Conservation (phyloP, 2,888 invertebrate genomes). For the Parelbella ahira region DNA sequence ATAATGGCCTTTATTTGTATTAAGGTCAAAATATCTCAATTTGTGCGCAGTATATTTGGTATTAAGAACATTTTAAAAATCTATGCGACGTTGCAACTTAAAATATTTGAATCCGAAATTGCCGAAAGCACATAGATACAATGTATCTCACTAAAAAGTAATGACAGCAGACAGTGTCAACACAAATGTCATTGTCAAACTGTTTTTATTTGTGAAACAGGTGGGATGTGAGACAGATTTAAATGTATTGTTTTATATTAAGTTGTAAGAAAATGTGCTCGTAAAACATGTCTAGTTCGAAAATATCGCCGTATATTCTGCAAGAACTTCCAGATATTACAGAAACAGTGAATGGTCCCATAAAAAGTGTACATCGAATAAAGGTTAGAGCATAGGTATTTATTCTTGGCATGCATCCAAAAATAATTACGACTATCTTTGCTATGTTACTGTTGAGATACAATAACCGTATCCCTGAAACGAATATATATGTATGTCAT, state of each 20-base stretch:
- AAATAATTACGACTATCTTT: conserved; percentile 26
- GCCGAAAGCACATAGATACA: too few relatives aligned
- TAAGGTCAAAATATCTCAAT: too few relatives aligned
- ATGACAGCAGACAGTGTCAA: too few relatives aligned
- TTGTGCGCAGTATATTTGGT: too few relatives aligned
- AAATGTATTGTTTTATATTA: neutral
- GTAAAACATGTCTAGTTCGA: conserved; percentile 54
- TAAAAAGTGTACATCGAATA: conserved; percentile 85
- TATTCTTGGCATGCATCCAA: conserved; percentile 48
- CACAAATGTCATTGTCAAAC: conserved; percentile 13
- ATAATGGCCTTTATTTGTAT: too few relatives aligned
- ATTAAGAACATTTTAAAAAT: too few relatives aligned
- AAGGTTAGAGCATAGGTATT: conserved; percentile 77
- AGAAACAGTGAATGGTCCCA: conserved; percentile 79
- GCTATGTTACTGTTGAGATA: too few relatives aligned
- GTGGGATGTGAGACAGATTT: conserved; percentile 1
- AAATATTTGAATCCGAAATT: too few relatives aligned
- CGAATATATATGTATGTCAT: too few relatives aligned
- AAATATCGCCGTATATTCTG: conserved; percentile 69
- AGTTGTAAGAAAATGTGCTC: conserved; percentile 29
- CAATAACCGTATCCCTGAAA: too few relatives aligned
- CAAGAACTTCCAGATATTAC: conserved; percentile 81
- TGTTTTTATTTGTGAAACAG: conserved; percentile 13
- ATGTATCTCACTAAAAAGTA: too few relatives aligned
- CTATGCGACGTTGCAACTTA: too few relatives aligned